phyloP scores from a whole-genome alignment of 2,113 vertebrate species.

The Prunella himalayana region DNA sequence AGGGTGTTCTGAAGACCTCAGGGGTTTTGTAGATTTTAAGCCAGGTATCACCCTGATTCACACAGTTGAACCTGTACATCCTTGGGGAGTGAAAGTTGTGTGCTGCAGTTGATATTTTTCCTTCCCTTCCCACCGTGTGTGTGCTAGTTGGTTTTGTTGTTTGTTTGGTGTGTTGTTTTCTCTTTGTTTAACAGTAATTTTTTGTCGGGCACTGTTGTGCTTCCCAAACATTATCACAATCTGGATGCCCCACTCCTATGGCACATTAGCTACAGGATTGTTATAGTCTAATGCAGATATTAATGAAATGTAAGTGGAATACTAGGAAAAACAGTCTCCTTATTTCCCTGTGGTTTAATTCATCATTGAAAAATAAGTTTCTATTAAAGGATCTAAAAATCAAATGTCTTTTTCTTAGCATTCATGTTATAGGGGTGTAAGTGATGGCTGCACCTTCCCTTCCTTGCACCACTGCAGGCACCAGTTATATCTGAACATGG shows the following conservation, averaged over 20 bases:
- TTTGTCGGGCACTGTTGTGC: background rate
- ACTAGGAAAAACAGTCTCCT: background rate
- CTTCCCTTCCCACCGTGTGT: background rate
- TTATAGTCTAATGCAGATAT: background rate
- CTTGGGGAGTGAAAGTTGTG: background rate
- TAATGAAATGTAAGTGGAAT: background rate
- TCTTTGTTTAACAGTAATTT: background rate
- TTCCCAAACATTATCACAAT: background rate
- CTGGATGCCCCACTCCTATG: background rate
- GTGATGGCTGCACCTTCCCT: background rate
- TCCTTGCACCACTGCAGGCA: background rate
- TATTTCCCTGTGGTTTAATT: background rate
- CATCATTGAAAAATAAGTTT: background rate
- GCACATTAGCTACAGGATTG: background rate
- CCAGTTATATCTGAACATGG: rapidly evolving
- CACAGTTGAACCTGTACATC: rapidly evolving
- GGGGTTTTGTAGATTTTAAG: background rate
- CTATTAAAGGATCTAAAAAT: background rate
- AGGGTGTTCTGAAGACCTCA: background rate
- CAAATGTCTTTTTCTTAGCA: background rate
- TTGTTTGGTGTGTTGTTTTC: background rate
- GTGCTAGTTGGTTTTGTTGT: background rate
- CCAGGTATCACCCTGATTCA: background rate
- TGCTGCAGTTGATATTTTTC: background rate
- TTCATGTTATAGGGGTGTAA: background rate